A percentile compares a stretch with the other conserved stretches of the same genome.
These are phyloP conservation scores for Drosophila ohnishii DNA, from an alignment of 1,140 invertebrate species.

Conservation along the genomic window DNA sequence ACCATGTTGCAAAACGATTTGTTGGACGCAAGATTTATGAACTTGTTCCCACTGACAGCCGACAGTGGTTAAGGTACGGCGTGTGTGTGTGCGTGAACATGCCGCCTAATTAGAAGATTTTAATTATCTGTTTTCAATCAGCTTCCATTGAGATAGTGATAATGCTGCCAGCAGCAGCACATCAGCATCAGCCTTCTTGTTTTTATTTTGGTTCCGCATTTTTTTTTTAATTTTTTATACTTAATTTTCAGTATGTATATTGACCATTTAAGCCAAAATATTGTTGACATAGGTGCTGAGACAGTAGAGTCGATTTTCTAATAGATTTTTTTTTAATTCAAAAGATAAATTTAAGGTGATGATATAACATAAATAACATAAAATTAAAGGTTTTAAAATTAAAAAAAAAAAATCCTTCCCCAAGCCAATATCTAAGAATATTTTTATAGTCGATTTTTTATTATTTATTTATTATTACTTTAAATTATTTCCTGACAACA, in stretches of 20 bases:
- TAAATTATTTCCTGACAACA: neutral
- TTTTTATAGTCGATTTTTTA: too few species aligned
- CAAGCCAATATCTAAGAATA: too few species aligned
- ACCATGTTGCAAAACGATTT: constrained; percentile 82
- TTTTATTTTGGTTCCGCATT: constrained; percentile 21
- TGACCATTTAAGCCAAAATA: constrained; percentile 33
- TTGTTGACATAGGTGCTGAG: neutral
- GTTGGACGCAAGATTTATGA: constrained; percentile 82
- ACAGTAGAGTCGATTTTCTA: neutral
- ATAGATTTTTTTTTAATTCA: neutral
- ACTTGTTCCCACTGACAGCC: constrained; percentile 80
- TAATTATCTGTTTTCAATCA: constrained; percentile 81
- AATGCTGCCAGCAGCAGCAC: constrained; percentile 45
- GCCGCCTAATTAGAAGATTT: constrained; percentile 80
- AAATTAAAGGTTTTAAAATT: too few species aligned
- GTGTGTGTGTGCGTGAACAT: constrained; percentile 74
- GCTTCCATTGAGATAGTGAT: constrained; percentile 78
- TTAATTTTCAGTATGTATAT: constrained; percentile 10
- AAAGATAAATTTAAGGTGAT: neutral
- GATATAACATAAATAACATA: too few species aligned
- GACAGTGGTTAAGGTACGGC: constrained; percentile 77
- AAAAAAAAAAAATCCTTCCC: too few species aligned
- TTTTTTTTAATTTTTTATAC: neutral
- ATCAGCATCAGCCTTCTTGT: constrained; percentile 34
- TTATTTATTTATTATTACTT: too few species aligned